phyloP scores from a whole-genome alignment of 1,140 invertebrate genomes.

The Bombus fervidus region DNA sequence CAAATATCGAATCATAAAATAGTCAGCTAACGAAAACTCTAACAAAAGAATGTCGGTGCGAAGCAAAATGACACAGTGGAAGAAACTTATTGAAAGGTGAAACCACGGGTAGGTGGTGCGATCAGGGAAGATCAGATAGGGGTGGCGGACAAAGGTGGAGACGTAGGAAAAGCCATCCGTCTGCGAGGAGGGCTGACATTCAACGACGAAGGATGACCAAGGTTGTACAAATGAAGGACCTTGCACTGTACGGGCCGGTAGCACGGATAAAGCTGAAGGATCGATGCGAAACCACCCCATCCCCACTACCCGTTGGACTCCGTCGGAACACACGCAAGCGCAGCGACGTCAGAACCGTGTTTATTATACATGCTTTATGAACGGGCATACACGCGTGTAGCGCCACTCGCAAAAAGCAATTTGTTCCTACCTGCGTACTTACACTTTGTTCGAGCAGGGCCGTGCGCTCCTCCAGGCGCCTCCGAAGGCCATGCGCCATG shows the following conservation, averaged over 20 bases:
- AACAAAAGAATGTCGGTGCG: too few species aligned
- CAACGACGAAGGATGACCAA: constrained; percentile 44
- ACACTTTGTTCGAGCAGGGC: not conserved
- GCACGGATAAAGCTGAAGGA: constrained; percentile 72
- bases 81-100: not conserved
- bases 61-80: not conserved
- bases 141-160: not conserved
- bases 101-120: not conserved
- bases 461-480: not conserved
- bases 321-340: constrained; percentile 63
- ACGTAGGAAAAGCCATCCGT: constrained; percentile 38
- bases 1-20: too few species aligned
- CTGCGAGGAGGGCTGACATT: constrained; percentile 25
- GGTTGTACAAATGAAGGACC: constrained; percentile 52
- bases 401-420: constrained; percentile 36
- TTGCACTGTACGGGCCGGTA: constrained; percentile 37
- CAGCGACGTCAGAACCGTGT: constrained; percentile 59
- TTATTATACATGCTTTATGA: constrained; percentile 76
- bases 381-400: constrained; percentile 56
- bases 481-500: not conserved
- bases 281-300: constrained; percentile 72
- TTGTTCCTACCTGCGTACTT: constrained; percentile 24
- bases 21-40: too few species aligned
- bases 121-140: not conserved
- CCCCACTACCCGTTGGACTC: constrained; percentile 13